Evolutionary conservation across 2,888 invertebrate species (phyloP).

Genomic region (Sycophila texana): DNA sequence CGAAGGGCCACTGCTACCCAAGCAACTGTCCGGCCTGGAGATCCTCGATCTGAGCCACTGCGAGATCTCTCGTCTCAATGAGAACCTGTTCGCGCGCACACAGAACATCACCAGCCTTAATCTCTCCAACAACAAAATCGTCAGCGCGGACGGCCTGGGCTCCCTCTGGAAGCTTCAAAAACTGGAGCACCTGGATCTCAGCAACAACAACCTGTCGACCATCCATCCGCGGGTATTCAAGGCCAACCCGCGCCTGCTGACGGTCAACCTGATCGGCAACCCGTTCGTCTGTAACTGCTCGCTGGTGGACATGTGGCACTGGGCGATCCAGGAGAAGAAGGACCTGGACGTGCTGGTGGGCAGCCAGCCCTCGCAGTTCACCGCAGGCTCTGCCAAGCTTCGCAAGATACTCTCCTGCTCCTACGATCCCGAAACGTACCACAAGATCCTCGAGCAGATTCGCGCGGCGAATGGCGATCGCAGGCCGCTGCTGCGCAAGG

Average conservation of each 20-base stretch:
- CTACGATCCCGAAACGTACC: slow-evolving; percentile 78
- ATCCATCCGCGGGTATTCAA: slow-evolving; percentile 79
- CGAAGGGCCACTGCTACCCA: slow-evolving; percentile 80
- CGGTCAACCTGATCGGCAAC: slow-evolving; percentile 82
- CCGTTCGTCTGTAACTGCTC: slow-evolving; percentile 84
- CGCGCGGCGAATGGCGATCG: slow-evolving; percentile 78
- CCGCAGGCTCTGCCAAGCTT: slow-evolving; percentile 81
- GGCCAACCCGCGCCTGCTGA: slow-evolving; percentile 79
- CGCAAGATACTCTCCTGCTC: slow-evolving; percentile 81
- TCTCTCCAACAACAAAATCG: slow-evolving; percentile 79
- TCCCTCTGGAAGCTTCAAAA: slow-evolving; percentile 79
- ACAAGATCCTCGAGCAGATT: slow-evolving; percentile 72
- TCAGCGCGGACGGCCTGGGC: slow-evolving; percentile 77
- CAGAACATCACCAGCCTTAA: slow-evolving; percentile 81
- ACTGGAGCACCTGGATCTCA: slow-evolving; percentile 80
- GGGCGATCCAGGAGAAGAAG: slow-evolving; percentile 82
- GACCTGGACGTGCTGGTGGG: slow-evolving; percentile 82
- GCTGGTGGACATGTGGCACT: slow-evolving; percentile 84
- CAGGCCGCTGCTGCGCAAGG: slow-evolving; percentile 78
- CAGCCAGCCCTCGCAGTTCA: slow-evolving; percentile 81
- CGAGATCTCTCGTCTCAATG: slow-evolving; percentile 79
- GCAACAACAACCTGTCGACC: slow-evolving; percentile 80
- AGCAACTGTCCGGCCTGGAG: slow-evolving; percentile 81
- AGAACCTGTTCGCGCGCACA: slow-evolving; percentile 80
- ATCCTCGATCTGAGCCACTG: slow-evolving; percentile 83